Evolutionary conservation across 2,113 vertebrate genomes (phyloP).

Genomic region (Muntiacus muntjak): DNA sequence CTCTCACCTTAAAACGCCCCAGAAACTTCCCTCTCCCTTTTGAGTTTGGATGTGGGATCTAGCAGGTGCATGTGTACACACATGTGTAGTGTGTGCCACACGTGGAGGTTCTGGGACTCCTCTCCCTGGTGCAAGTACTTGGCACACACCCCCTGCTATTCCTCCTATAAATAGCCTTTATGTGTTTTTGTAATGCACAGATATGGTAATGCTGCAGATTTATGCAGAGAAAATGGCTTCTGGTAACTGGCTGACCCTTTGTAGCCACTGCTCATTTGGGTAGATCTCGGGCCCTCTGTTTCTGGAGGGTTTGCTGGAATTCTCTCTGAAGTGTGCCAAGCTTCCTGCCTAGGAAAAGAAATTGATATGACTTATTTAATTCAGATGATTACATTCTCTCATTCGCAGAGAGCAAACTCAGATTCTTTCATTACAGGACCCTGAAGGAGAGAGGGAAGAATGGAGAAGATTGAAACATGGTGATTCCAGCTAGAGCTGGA

Average conservation of each 20-base stretch:
- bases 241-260: constrained; percentile 7
- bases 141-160: background rate
- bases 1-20: background rate
- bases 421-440: background rate
- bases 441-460: background rate
- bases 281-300: background rate
- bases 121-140: background rate
- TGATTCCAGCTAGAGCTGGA: background rate
- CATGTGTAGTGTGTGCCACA: accelerated
- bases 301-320: constrained; percentile 56
- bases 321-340: constrained; percentile 43
- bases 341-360: constrained; percentile 36
- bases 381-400: constrained; percentile 35
- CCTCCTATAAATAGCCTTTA: background rate
- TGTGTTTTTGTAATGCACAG: background rate
- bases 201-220: background rate
- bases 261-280: background rate
- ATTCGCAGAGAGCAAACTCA: constrained; percentile 17
- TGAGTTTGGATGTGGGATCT: background rate
- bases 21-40: background rate
- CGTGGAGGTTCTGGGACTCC: background rate
- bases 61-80: background rate
- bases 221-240: constrained; percentile 35
- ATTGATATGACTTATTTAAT: constrained; percentile 21
- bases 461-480: background rate